Percentiles rank a stretch among this genome's conserved stretches.
Conservation (phyloP, 1,140 invertebrate species). For the Platorchestia sp. region DNA sequence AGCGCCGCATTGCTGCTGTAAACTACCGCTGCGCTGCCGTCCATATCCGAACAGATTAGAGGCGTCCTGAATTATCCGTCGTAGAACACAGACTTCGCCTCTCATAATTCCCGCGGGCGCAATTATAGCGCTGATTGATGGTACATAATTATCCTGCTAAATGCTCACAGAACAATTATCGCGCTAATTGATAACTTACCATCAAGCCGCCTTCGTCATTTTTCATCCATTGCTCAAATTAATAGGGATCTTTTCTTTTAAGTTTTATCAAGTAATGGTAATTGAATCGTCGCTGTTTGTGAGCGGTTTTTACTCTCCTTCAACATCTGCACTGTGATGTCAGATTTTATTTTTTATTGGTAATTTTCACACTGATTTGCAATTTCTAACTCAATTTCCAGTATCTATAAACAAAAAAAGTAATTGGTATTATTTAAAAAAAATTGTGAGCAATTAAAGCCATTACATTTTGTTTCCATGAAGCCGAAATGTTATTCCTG, state of each 20-base stretch:
- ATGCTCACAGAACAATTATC: background rate
- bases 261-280: background rate
- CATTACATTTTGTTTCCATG: too few relatives aligned
- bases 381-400: too few relatives aligned
- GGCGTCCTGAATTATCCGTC: background rate
- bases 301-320: background rate
- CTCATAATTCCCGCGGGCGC: background rate
- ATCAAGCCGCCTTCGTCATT: background rate
- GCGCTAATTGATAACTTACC: background rate
- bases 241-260: background rate
- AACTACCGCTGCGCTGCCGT: background rate
- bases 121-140: background rate
- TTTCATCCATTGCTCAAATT: background rate
- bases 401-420: too few relatives aligned
- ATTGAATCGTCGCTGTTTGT: background rate
- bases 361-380: background rate
- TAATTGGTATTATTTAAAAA: too few relatives aligned
- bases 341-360: background rate
- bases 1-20: background rate
- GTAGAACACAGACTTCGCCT: background rate
- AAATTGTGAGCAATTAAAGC: too few relatives aligned
- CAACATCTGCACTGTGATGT: background rate
- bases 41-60: background rate
- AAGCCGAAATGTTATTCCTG: too few relatives aligned
- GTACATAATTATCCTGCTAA: background rate